A percentile compares a stretch with the other conserved stretches of the same genome.
These are phyloP conservation scores for Macaria liturata DNA, from an alignment of 2,888 invertebrate genomes.

Conservation along the genomic window DNA sequence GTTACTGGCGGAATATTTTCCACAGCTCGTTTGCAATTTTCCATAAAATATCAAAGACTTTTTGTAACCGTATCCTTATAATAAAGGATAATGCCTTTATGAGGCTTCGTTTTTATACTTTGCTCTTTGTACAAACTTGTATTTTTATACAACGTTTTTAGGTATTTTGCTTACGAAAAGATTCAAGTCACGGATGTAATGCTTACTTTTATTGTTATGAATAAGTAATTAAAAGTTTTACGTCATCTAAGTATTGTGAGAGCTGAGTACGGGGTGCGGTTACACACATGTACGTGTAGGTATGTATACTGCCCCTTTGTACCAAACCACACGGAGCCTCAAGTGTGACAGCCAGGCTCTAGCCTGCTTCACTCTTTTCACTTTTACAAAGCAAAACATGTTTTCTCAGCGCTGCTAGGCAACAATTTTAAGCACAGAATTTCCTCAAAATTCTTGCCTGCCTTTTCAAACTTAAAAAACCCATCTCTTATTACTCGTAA, in stretches of 20 bases:
- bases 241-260: no score
- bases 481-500: slow-evolving; percentile 1
- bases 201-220: no score
- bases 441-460: neutral
- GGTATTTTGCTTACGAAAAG: no score
- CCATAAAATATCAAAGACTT: slow-evolving; percentile 34
- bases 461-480: neutral
- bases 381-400: slow-evolving; percentile 2
- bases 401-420: neutral
- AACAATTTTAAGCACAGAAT: neutral
- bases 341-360: slow-evolving; percentile 35
- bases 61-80: slow-evolving; percentile 32
- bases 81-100: slow-evolving; percentile 31
- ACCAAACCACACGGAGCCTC: slow-evolving; percentile 62
- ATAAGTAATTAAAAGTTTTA: no score
- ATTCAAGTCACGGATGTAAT: no score
- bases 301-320: slow-evolving; percentile 50
- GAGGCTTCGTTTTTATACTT: slow-evolving; percentile 21
- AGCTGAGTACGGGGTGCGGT: no score
- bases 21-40: slow-evolving; percentile 29
- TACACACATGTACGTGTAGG: slow-evolving; percentile 25
- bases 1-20: slow-evolving; percentile 28
- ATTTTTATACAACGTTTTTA: no score
- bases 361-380: slow-evolving; percentile 3
- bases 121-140: no score